A percentile compares a stretch with the other conserved stretches of the same genome.
Evolutionary conservation across 2,888 invertebrate species (phyloP).

Genomic region (Biston stratarius): DNA sequence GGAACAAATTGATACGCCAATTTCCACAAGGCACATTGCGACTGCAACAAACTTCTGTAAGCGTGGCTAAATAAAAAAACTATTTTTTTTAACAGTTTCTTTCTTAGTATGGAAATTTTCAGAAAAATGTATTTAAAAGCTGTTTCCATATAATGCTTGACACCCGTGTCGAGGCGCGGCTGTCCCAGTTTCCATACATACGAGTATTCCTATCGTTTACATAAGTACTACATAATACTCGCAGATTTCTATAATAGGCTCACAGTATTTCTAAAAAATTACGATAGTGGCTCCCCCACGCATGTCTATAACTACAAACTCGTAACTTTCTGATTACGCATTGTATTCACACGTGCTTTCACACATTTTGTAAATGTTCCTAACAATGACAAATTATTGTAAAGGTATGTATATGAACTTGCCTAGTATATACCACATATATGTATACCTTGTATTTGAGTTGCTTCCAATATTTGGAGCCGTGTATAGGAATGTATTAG

Average conservation of each 20-base stretch:
- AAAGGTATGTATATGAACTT: constrained; percentile 38
- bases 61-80: background rate
- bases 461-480: constrained; percentile 34
- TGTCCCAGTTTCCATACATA: too few relatives aligned
- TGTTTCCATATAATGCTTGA: too few relatives aligned
- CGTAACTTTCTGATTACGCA: background rate
- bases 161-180: too few relatives aligned
- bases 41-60: background rate
- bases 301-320: background rate
- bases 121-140: too few relatives aligned
- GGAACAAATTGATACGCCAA: background rate
- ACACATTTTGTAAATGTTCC: constrained; percentile 36
- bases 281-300: background rate
- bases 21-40: background rate
- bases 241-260: too few relatives aligned
- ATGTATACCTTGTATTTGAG: constrained; percentile 27
- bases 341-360: constrained; percentile 11
- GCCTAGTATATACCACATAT: constrained; percentile 29
- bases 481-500: constrained; percentile 22
- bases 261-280: background rate
- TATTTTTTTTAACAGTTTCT: background rate
- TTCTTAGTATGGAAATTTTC: background rate
- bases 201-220: too few relatives aligned
- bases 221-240: too few relatives aligned
- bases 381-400: constrained; percentile 19